Base-by-base conservation (phyloP, 1,140 invertebrate genomes). In the Xylocopa sonorina region DNA sequence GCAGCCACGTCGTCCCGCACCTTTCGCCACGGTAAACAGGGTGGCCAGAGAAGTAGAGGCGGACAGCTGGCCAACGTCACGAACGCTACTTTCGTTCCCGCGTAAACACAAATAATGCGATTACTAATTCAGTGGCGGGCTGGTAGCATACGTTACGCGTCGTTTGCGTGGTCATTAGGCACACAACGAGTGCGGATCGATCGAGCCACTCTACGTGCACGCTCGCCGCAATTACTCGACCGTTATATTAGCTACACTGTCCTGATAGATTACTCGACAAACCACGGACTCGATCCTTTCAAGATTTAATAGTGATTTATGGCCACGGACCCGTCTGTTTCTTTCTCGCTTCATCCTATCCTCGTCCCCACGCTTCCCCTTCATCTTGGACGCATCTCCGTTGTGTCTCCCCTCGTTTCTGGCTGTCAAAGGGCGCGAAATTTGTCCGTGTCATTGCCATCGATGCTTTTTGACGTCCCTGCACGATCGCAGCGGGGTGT, bases 271-370 rank as follows among this genome's bases (percentile, higher is more conserved):
- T 90, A 89, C 88, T 89, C 80, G 86, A 91, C 87, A 86, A 89
- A 82, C 84, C 83, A 80, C 80, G 74, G 68, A 88, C 81, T 84
- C 77, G 81, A 84, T 73, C 87, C 88, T 84, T 88, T 87, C 84
- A 89, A 90, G 88, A 89, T 90, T 91, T 90, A 91, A 92, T 91
- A 87, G 86, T 91, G 90, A 92, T 92, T 91, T 90, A 92, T 89
- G 88, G 83, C 85, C 67, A 32, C 16, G n/a, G 18, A 0, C 24
- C 55, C 41, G 29, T 43, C 58, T 67, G 24, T 48, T 32, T 69
- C 10, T 24, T n/a, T 50, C 46, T 38, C 32, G 24, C 41, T 32
- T 69, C 10, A 14, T n/a, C 55, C 46, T 38, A 27, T 27, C 10
- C 43, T 51, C 32, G 9, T 6, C 5, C 38, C 67, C 51, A 9